Base-by-base conservation (phyloP, 2,888 invertebrate genomes). In the Meganola albula region DNA sequence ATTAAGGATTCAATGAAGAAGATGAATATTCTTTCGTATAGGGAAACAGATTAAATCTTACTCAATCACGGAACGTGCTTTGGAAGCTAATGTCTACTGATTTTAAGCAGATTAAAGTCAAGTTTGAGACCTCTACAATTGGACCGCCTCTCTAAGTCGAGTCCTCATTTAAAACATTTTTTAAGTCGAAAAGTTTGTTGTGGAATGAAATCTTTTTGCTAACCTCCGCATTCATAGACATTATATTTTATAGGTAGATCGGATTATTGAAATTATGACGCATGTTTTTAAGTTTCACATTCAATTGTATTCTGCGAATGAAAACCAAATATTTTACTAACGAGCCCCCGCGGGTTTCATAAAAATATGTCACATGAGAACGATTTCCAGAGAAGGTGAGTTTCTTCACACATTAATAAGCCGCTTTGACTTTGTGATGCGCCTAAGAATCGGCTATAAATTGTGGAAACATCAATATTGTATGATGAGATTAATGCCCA, bases 321-420 rank as follows among this genome's bases (percentile, higher is more conserved):
- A 64, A 69, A 73, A 60, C 69, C 57, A 74, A 78, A 74, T 67
- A 74, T 71, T 72, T 67, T 63, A 55, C 78, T 85, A 85, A 85
- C 82, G 80, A 84, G 72, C 65, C 56, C 63, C 42, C 48, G 56
- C 53, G 50, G 55, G 60, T 63, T 71, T 76, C 65, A 76, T 69
- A 79, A 76, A 77, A 80, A 79, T 83, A 78, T 78, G 73, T 73
- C 69, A 67, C 52, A 52, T 52, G 61, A 38, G 61, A 59, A 59
- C 48, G 50, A 54, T 63, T 69, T 68, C 62, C 53, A 58, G 53
- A 53, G 55, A 64, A 82, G 79, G 83, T 82, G 83, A 67, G 71
- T 67, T 69, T 74, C 75, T 83, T 82, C 84, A 83, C 84, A 85
- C 83, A 82, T 83, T 79, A 79, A 84, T 82, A 83, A 80, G 73